These are phyloP conservation scores for Furcifer pardalis DNA, from an alignment of 2,797 vertebrate genomes.

Conservation along the genomic window DNA sequence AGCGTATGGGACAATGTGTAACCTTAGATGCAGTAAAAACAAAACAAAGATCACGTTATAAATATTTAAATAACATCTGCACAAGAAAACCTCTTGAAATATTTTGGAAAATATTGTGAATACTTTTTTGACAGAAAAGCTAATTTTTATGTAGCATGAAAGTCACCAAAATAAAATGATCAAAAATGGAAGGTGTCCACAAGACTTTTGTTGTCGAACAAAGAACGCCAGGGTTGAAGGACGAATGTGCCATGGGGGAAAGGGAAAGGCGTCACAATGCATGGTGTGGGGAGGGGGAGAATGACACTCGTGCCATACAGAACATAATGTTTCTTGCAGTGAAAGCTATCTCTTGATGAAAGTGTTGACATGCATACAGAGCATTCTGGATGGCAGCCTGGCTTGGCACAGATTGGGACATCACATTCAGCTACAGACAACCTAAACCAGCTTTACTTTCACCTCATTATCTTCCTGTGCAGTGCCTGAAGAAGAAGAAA, in stretches of 20 bases:
- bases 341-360: not conserved
- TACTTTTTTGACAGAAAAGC: slow-evolving; percentile 72
- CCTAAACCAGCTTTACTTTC: not conserved
- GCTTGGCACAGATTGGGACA: not conserved
- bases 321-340: not conserved
- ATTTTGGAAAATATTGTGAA: slow-evolving; percentile 71
- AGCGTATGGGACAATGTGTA: slow-evolving; percentile 65
- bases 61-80: slow-evolving; percentile 56
- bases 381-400: not conserved
- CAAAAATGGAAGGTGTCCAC: slow-evolving; percentile 68
- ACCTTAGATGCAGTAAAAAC: slow-evolving; percentile 65
- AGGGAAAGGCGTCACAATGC: no score
- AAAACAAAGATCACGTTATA: slow-evolving; percentile 52
- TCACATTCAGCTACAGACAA: not conserved
- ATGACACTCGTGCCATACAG: not conserved
- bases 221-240: slow-evolving; percentile 18
- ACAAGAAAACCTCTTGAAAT: slow-evolving; percentile 60
- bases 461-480: no score
- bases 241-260: not conserved
- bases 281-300: not conserved
- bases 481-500: no score
- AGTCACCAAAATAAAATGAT: slow-evolving; percentile 74
- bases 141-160: slow-evolving; percentile 72
- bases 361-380: not conserved
- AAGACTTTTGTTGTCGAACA: slow-evolving; percentile 63